phyloP scores from a whole-genome alignment of 1,140 invertebrate genomes.

The Muscidifurax raptorellus region DNA sequence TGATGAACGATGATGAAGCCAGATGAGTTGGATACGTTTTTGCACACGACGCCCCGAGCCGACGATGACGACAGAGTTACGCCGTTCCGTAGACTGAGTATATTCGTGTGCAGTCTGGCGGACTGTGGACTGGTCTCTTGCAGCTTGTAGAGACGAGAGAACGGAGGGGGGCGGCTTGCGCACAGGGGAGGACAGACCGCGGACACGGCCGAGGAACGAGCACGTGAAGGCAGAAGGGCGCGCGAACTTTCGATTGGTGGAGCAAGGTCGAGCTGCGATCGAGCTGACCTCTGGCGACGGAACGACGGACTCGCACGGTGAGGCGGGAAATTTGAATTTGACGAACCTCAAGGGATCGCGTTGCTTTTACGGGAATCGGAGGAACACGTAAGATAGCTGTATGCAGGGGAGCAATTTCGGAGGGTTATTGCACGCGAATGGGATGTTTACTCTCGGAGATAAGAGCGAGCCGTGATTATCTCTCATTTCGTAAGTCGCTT shows the following conservation, averaged over 20 bases:
- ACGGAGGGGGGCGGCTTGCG: neutral
- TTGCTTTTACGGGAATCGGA: too few relatives aligned
- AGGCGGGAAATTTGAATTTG: neutral
- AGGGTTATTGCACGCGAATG: too few relatives aligned
- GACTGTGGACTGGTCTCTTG: neutral
- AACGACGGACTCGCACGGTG: neutral
- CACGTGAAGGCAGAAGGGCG: constrained; percentile 14
- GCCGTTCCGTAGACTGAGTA: neutral
- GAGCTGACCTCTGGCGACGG: too few relatives aligned
- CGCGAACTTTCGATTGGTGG: constrained; percentile 8
- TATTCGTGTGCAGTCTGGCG: neutral
- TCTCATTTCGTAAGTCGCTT: too few relatives aligned
- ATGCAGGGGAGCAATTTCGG: neutral
- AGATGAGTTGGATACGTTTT: neutral
- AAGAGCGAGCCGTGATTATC: too few relatives aligned
- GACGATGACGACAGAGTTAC: constrained; percentile 32
- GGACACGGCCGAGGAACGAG: neutral
- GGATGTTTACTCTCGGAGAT: too few relatives aligned
- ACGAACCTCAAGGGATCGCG: neutral
- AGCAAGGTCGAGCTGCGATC: neutral
- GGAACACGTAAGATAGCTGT: too few relatives aligned
- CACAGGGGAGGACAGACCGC: neutral
- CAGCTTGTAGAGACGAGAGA: neutral
- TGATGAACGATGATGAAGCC: neutral
- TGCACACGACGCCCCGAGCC: constrained; percentile 44